A percentile compares a stretch with the other conserved stretches of the same genome.
Conservation (phyloP, 1,140 invertebrate species). For the Solenopsis fugax region DNA sequence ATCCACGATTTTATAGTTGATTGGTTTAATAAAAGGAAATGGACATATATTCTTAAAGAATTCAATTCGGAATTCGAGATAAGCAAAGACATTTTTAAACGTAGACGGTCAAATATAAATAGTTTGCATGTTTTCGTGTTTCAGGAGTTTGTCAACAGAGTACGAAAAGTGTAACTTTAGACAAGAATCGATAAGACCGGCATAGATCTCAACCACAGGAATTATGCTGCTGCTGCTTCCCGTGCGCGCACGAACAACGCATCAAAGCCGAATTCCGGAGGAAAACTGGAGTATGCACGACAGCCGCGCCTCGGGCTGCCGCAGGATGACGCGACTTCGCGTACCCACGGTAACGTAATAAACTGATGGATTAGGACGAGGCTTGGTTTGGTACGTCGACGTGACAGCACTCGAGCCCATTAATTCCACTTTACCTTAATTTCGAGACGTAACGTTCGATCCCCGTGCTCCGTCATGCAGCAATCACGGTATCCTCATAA, state of each 20-base stretch:
- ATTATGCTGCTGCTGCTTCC: slow-evolving; percentile 62
- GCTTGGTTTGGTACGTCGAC: slow-evolving; percentile 72
- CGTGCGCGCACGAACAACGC: slow-evolving; percentile 33
- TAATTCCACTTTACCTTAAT: slow-evolving; percentile 76
- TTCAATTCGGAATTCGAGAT: neutral
- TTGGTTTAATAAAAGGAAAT: slow-evolving; percentile 6
- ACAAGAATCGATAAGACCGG: slow-evolving; percentile 23
- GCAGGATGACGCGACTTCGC: slow-evolving; percentile 58
- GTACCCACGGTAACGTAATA: slow-evolving; percentile 74
- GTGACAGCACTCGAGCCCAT: slow-evolving; percentile 73
- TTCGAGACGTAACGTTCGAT: slow-evolving; percentile 68
- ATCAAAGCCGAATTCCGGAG: slow-evolving; percentile 63
- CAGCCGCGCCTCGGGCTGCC: slow-evolving; percentile 38
- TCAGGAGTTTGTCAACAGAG: neutral
- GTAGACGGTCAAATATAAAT: neutral
- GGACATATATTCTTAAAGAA: slow-evolving; percentile 4
- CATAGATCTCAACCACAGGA: slow-evolving; percentile 39
- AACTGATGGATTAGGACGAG: slow-evolving; percentile 75
- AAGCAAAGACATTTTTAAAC: neutral
- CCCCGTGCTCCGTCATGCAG: slow-evolving; percentile 46
- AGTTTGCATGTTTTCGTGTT: neutral
- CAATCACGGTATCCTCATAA: slow-evolving; percentile 55
- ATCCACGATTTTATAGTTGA: slow-evolving; percentile 37
- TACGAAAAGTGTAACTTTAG: neutral
- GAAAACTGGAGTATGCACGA: slow-evolving; percentile 67